phyloP scores from a whole-genome alignment of 2,797 vertebrate species.

The Liasis olivaceus region DNA sequence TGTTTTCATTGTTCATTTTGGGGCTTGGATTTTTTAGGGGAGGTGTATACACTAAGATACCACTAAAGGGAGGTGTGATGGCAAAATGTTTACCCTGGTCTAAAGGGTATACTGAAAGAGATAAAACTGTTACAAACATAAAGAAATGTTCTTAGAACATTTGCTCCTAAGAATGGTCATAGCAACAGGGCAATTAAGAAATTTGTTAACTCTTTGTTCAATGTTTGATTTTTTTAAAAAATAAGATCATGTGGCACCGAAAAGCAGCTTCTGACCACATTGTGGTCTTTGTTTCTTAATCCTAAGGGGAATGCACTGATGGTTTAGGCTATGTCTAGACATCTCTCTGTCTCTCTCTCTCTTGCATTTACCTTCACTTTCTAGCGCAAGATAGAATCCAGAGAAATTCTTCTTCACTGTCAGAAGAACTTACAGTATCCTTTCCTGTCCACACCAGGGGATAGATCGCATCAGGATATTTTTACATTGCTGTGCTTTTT shows the following conservation, averaged over 20 bases:
- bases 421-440: not conserved
- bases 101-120: not conserved
- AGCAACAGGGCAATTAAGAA: not conserved
- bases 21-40: not conserved
- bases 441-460: not conserved
- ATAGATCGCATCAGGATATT: not conserved
- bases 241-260: not conserved
- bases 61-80: not conserved
- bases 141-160: not conserved
- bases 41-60: not conserved
- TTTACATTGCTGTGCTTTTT: not conserved
- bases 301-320: not conserved
- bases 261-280: not conserved
- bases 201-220: not conserved
- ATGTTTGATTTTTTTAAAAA: not conserved
- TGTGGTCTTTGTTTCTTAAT: not conserved
- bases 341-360: not conserved
- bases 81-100: not conserved
- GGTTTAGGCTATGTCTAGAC: not conserved
- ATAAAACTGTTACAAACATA: not conserved
- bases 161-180: not conserved
- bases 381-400: not conserved
- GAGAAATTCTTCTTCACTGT: not conserved
- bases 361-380: not conserved
- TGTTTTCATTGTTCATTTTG: not conserved